These are phyloP conservation scores for Scaptodrosophila latifasciaeformis DNA, from an alignment of 2,888 invertebrate species.

Conservation along the genomic window DNA sequence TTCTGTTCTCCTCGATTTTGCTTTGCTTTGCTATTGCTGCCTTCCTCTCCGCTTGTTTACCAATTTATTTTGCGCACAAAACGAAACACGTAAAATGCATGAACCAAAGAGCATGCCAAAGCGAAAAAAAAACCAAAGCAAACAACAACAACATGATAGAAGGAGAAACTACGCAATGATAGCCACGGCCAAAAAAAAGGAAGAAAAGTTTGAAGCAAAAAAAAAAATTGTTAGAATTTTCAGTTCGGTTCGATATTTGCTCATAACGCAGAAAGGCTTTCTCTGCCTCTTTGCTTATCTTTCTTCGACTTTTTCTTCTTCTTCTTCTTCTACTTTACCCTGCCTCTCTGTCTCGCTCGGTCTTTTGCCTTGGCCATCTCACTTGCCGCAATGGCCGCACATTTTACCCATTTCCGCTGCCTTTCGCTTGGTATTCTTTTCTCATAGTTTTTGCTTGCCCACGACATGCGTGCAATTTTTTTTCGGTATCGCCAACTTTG, in stretches of 20 bases:
- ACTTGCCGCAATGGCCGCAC: background rate
- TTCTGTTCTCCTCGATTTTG: conserved; percentile 8
- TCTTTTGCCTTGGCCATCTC: background rate
- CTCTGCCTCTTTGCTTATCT: conserved; percentile 31
- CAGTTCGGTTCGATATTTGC: conserved; percentile 58
- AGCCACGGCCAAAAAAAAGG: conserved; percentile 18
- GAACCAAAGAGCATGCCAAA: conserved; percentile 20
- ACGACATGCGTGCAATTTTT: conserved; percentile 5
- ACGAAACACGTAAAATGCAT: conserved; percentile 69
- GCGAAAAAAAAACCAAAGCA: conserved; percentile 36
- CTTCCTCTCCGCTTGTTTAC: conserved; percentile 56
- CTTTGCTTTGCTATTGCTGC: conserved; percentile 30
- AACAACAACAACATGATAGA: conserved; percentile 17
- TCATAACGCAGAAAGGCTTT: conserved; percentile 45
- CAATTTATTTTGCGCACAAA: conserved; percentile 69
- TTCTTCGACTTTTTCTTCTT: no score
- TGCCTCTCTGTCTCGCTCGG: background rate
- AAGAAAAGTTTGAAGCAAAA: conserved; percentile 21
- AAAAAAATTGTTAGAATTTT: conserved; percentile 46
- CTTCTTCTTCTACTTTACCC: background rate
- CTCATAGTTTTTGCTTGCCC: conserved; percentile 47
- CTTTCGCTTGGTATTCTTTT: conserved; percentile 34
- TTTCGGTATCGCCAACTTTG: conserved; percentile 23
- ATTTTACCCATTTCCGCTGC: conserved; percentile 1
- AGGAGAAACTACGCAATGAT: conserved; percentile 28